Percentiles rank a stretch among this genome's conserved stretches.
These are phyloP conservation scores for Halictus ligatus DNA, from an alignment of 2,888 invertebrate genomes.

Conservation along the genomic window DNA sequence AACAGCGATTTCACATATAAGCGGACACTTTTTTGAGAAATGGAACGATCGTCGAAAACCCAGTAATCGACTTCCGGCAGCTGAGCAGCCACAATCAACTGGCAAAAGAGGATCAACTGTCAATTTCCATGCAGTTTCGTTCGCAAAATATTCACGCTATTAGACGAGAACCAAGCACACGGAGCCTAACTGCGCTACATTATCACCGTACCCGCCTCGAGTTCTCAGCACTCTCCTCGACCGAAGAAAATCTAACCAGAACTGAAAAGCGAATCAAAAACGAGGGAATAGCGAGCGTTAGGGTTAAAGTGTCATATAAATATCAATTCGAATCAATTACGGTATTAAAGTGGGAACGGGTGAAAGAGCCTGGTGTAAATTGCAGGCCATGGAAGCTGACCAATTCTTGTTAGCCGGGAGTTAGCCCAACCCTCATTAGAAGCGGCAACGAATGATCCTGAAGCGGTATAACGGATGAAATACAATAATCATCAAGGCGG, in stretches of 20 bases:
- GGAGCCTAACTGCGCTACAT: background rate
- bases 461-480: slow-evolving; percentile 19
- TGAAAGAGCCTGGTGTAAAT: background rate
- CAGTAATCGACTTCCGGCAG: background rate
- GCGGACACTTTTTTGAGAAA: too few species aligned
- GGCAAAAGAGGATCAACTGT: background rate
- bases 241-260: background rate
- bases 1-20: too few species aligned
- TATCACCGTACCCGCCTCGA: background rate
- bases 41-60: too few species aligned
- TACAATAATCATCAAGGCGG: slow-evolving; percentile 21
- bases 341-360: background rate
- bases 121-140: background rate
- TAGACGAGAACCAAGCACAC: background rate
- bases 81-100: background rate
- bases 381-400: background rate
- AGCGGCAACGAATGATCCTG: background rate
- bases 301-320: slow-evolving; percentile 3
- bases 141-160: background rate
- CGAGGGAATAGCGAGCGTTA: background rate
- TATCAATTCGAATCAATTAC: slow-evolving; percentile 6
- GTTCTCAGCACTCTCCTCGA: background rate
- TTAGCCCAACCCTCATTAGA: slow-evolving; percentile 17
- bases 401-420: slow-evolving; percentile 9
- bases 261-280: background rate